These are phyloP conservation scores for Sisor rabdophorus DNA, from an alignment of 2,113 vertebrate species.

Conservation along the genomic window DNA sequence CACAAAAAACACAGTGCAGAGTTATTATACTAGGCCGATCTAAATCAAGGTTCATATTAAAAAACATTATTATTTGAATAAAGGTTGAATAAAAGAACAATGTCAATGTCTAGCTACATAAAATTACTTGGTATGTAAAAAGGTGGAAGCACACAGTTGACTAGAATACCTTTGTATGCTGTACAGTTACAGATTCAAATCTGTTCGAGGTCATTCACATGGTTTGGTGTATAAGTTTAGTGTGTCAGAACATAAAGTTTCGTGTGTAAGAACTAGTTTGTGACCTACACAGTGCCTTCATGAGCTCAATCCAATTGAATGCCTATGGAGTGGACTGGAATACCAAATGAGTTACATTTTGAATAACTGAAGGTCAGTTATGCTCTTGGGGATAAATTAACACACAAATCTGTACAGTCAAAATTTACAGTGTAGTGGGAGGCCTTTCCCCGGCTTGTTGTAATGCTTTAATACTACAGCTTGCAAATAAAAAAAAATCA, in stretches of 20 bases:
- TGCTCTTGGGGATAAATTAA: not conserved
- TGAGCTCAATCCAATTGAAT: not conserved
- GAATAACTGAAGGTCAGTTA: not conserved
- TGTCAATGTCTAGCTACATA: not conserved
- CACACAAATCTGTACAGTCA: not conserved
- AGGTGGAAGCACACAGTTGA: too few species aligned
- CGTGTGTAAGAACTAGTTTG: not conserved
- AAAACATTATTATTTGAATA: not conserved
- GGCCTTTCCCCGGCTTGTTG: too few species aligned
- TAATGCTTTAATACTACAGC: not conserved
- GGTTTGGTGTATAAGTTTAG: too few species aligned
- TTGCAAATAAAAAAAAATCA: not conserved
- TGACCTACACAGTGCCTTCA: too few species aligned
- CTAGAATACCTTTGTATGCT: too few species aligned
- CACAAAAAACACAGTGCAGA: not conserved
- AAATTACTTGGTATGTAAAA: not conserved
- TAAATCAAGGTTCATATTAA: not conserved
- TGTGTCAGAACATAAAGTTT: not conserved
- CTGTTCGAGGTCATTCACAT: too few species aligned
- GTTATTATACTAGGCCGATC: not conserved
- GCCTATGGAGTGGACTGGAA: not conserved
- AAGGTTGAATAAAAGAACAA: not conserved
- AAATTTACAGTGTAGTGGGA: too few species aligned
- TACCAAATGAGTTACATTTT: not conserved
- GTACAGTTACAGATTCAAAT: too few species aligned